phyloP scores from a whole-genome alignment of 1,140 invertebrate species.

The Caenorhabditis tropicalis region DNA sequence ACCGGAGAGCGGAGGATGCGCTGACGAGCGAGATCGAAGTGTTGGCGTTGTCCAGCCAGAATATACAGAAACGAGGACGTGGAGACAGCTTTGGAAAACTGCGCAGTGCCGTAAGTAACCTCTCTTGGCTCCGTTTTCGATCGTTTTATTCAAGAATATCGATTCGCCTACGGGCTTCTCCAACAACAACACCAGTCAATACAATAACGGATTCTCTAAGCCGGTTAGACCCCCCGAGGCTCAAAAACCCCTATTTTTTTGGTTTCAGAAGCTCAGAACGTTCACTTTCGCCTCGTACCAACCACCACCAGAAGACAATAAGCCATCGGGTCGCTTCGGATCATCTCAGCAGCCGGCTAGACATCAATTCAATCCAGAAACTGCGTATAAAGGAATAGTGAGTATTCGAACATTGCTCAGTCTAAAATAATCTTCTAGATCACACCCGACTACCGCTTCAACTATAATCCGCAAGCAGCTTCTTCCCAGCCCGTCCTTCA shows the following conservation, averaged over 20 bases:
- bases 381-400: slow-evolving; percentile 26
- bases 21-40: not conserved
- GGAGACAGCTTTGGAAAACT: slow-evolving; percentile 5
- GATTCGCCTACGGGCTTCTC: not conserved
- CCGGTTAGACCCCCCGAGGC: too few species aligned
- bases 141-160: not conserved
- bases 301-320: too few species aligned
- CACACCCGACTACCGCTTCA: slow-evolving; percentile 24
- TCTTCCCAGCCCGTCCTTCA: not conserved
- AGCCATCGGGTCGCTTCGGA: not conserved
- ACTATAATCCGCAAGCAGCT: not conserved
- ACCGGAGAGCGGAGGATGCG: not conserved
- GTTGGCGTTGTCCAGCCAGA: not conserved
- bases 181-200: not conserved
- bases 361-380: not conserved
- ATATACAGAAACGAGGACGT: slow-evolving; percentile 2
- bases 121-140: not conserved
- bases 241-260: too few species aligned
- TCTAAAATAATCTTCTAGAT: not conserved
- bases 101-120: not conserved
- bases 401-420: not conserved
- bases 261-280: too few species aligned
- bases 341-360: too few species aligned
- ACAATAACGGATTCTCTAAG: not conserved
- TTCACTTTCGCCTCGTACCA: too few species aligned